These are phyloP conservation scores for Hydrotaea cyrtoneurina DNA, from an alignment of 2,888 invertebrate species.

Conservation along the genomic window DNA sequence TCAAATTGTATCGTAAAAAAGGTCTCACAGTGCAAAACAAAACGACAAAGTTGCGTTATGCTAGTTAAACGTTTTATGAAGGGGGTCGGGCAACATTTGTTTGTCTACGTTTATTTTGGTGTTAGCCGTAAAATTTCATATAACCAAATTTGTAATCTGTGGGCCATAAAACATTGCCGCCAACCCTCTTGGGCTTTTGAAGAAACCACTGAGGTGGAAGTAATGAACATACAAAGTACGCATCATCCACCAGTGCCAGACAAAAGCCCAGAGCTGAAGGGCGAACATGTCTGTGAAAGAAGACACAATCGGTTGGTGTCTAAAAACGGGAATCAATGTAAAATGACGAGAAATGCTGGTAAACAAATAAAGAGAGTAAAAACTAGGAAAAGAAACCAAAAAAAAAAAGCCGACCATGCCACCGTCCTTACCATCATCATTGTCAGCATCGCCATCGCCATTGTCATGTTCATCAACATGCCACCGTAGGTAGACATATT, in stretches of 20 bases:
- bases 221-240: conserved; percentile 34
- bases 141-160: conserved; percentile 36
- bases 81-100: neutral
- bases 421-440: neutral
- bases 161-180: conserved; percentile 17
- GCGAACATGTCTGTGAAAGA: neutral
- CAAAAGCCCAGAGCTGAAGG: conserved; percentile 14
- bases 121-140: conserved; percentile 23
- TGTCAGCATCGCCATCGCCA: neutral
- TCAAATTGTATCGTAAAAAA: no score
- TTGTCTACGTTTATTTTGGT: neutral
- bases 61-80: conserved; percentile 2
- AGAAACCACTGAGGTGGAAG: conserved; percentile 1
- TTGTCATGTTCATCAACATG: neutral
- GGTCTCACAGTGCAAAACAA: no score
- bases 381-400: neutral
- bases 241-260: neutral
- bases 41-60: no score
- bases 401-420: neutral
- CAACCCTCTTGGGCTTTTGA: neutral
- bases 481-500: neutral
- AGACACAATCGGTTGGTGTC: neutral
- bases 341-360: neutral
- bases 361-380: neutral
- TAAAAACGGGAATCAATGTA: neutral